These are phyloP conservation scores for Mallateleia sp. DNA, from an alignment of 2,888 invertebrate genomes.

Conservation along the genomic window DNA sequence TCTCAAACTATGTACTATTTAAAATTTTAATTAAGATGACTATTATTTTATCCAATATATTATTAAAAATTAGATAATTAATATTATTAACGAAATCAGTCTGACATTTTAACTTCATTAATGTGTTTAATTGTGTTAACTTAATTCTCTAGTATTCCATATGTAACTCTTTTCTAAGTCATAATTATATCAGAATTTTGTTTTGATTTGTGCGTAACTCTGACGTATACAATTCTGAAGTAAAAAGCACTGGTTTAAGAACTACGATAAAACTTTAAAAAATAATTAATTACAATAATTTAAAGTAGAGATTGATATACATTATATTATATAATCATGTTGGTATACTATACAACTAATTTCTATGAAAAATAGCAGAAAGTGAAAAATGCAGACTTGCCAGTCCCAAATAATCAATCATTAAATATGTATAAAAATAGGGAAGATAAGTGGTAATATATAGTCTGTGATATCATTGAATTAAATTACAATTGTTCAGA, in stretches of 20 bases:
- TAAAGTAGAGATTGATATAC: too few species aligned
- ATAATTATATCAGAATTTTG: neutral
- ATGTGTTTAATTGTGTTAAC: neutral
- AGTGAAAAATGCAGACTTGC: neutral
- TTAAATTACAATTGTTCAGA: constrained; percentile 6
- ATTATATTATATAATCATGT: neutral
- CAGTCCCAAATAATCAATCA: neutral
- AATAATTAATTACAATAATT: too few species aligned
- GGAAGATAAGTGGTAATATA: neutral
- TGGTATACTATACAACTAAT: neutral
- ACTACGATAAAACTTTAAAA: too few species aligned
- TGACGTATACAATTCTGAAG: too few species aligned
- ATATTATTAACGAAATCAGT: too few species aligned
- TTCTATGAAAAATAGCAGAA: neutral
- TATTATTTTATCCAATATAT: too few species aligned
- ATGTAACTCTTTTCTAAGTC: neutral
- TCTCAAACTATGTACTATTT: too few species aligned
- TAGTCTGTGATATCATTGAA: neutral
- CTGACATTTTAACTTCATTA: too few species aligned
- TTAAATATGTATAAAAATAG: neutral
- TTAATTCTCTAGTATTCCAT: neutral
- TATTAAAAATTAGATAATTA: too few species aligned
- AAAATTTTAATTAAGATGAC: too few species aligned
- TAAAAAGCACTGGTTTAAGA: too few species aligned
- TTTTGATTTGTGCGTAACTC: too few species aligned